Evolutionary conservation across 2,888 invertebrate genomes (phyloP).

Genomic region (Trachelus iudaicus): DNA sequence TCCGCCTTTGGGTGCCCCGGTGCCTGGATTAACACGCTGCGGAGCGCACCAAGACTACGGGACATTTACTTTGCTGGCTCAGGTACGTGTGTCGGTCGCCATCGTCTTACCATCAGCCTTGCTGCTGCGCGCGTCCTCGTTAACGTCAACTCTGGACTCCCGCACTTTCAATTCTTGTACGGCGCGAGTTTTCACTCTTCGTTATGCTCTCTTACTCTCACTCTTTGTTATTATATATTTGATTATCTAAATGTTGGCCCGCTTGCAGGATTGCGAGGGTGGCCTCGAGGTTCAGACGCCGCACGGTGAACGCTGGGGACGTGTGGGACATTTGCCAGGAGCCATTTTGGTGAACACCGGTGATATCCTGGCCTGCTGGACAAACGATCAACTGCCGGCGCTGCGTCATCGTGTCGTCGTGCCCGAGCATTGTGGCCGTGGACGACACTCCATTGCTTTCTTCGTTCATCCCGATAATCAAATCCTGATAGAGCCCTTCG

Average conservation of each 20-base stretch:
- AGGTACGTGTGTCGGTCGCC: constrained; percentile 47
- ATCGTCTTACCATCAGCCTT: too few species aligned
- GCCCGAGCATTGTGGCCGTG: constrained; percentile 74
- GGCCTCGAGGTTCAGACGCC: constrained; percentile 78
- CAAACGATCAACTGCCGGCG: constrained; percentile 76
- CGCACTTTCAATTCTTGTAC: too few species aligned
- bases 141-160: too few species aligned
- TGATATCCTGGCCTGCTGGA: constrained; percentile 81
- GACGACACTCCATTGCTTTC: constrained; percentile 81
- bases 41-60: constrained; percentile 81
- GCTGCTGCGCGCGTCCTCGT: too few species aligned
- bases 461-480: constrained; percentile 80
- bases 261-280: constrained; percentile 76
- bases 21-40: constrained; percentile 71
- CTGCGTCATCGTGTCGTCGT: constrained; percentile 80
- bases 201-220: not conserved
- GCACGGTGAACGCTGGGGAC: constrained; percentile 76
- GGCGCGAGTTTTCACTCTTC: too few species aligned
- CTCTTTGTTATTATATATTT: too few species aligned
- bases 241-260: not conserved
- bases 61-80: constrained; percentile 78
- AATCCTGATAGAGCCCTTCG: constrained; percentile 68
- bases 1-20: constrained; percentile 69
- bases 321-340: constrained; percentile 80
- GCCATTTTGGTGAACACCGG: constrained; percentile 82